A percentile compares a stretch with the other conserved stretches of the same genome.
Evolutionary conservation across 2,888 invertebrate species (phyloP).

Genomic region (Aethes cnicana): DNA sequence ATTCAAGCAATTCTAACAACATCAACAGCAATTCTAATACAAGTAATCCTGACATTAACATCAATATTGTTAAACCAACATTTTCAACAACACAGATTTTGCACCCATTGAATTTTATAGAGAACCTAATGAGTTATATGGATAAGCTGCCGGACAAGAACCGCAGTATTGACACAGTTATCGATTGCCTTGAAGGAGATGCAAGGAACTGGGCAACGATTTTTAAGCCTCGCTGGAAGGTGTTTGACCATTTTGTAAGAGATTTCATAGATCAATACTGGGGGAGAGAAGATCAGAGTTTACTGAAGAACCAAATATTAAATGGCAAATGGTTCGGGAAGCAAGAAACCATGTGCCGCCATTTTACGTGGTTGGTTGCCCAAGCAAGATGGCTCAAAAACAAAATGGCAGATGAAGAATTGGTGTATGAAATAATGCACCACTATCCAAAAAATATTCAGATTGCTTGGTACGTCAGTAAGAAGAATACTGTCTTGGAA

Average conservation of each 20-base stretch:
- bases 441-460: conserved; percentile 1
- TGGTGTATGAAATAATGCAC: conserved; percentile 1
- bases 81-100: neutral
- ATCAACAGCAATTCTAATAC: no score
- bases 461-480: neutral
- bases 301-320: neutral
- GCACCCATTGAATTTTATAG: conserved; percentile 11
- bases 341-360: neutral
- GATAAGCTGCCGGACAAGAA: neutral
- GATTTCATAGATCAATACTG: conserved; percentile 16
- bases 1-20: no score
- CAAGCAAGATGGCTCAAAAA: conserved; percentile 9
- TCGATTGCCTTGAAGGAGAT: conserved; percentile 9
- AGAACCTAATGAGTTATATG: neutral
- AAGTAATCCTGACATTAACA: no score
- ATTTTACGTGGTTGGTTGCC: neutral
- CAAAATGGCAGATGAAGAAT: neutral
- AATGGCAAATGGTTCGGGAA: neutral
- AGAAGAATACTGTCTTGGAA: neutral
- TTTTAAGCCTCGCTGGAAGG: conserved; percentile 4
- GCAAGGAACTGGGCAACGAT: conserved; percentile 11
- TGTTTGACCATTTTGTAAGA: conserved; percentile 3
- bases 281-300: conserved; percentile 4
- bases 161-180: neutral
- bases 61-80: neutral